Evolutionary conservation across 2,113 vertebrate species (phyloP), one percentile per base, ranked within the genome.

Genomic region (Paralichthys olivaceus): DNA sequence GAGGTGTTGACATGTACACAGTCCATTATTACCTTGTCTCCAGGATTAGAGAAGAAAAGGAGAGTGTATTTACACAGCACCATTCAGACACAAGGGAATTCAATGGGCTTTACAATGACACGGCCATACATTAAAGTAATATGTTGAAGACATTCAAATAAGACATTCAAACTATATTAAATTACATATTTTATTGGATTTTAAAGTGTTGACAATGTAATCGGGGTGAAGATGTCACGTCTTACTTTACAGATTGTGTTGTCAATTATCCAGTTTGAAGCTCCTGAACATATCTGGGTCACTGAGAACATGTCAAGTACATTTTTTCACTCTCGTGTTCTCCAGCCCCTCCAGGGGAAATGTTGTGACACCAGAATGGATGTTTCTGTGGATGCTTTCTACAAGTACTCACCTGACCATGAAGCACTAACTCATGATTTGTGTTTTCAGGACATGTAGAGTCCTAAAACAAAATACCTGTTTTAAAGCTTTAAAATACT

Each of bases 1-100:
- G 55, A 75, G 9, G 73, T 72, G 84, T 81, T 77, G 81, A 92
- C 74, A 72, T 74, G 59, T 55, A 69, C 70, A 87, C 75, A 84
- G 61, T 25, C 59, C 29, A 7, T 43, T 47, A 23, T 77, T 49
- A 62, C 29, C 34, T 25, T 65, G 49, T 59, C 58, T 75, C 15
- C 15, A 56, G 28, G 77, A 75, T 71, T 49, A 55, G 56, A 68
- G 75, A 80, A 79, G 19, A 66, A 26, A 19, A 23, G 56, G 54
- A 13, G 9, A 28, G 25, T 29, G 9, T 57, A 57, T 57, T 57
- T 29, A 28, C 3, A 15, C 25, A 26, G n/a, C 51, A 54, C 51
- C 51, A 23, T 22, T 22, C 51, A 25, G 13, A 25, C 4, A 25
- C 4, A 14, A 23, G 19, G 53, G 1, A 25, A 25, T 37, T 40